Conservation (phyloP, 2,888 invertebrate genomes). For the Clitarchus hookeri region DNA sequence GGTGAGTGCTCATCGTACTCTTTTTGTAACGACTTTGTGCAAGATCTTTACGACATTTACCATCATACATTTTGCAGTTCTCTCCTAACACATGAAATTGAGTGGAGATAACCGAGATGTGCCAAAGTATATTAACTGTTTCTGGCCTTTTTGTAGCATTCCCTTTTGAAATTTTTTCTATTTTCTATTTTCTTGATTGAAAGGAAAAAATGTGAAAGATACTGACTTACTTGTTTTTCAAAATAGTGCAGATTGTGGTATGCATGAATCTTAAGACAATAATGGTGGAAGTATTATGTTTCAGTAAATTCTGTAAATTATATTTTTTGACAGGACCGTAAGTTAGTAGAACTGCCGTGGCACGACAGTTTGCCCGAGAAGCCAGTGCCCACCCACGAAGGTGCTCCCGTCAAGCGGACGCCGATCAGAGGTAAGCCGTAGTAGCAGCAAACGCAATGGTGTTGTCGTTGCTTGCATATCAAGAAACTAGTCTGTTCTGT, state of each 20-base stretch:
- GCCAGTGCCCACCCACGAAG: conserved; percentile 59
- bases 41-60: too few species aligned
- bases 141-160: too few species aligned
- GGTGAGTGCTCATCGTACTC: neutral
- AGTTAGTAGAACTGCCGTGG: conserved; percentile 75
- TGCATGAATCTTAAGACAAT: too few species aligned
- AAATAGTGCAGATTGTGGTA: too few species aligned
- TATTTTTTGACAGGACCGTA: conserved; percentile 56
- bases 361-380: conserved; percentile 67
- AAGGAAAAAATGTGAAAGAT: neutral
- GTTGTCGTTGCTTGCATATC: neutral
- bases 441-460: neutral
- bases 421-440: conserved; percentile 73
- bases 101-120: too few species aligned
- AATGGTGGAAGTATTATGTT: too few species aligned
- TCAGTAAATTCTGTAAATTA: neutral
- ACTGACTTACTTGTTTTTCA: neutral
- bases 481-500: too few species aligned
- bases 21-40: too few species aligned
- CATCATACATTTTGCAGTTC: too few species aligned
- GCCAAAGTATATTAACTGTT: too few species aligned
- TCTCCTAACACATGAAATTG: too few species aligned
- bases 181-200: neutral
- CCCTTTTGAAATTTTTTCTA: too few species aligned
- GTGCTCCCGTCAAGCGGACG: conserved; percentile 75